Conservation (phyloP, 2,797 vertebrate species). For the Gymnoscopelus microlampas region DNA sequence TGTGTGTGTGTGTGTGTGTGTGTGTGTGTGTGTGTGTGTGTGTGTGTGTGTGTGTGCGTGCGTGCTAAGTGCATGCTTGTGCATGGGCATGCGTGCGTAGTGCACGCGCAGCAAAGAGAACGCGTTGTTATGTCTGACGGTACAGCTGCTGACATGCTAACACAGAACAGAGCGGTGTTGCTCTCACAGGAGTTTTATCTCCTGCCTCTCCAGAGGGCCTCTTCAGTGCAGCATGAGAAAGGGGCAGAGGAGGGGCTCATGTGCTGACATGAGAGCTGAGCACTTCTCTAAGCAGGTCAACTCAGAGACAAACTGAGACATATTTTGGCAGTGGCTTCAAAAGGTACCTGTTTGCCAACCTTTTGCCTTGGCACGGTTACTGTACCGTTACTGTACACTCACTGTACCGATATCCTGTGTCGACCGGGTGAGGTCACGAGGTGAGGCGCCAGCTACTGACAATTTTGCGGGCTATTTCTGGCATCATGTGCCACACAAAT, state of each 20-base stretch:
- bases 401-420: constrained; percentile 1
- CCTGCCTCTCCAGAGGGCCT: constrained; percentile 51
- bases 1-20: not conserved
- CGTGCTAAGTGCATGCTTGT: constrained; percentile 16
- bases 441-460: not conserved
- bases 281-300: constrained; percentile 19
- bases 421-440: constrained; percentile 1
- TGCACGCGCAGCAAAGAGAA: constrained; percentile 31
- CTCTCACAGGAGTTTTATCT: constrained; percentile 46
- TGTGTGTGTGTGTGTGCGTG: constrained; percentile 21
- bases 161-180: constrained; percentile 63
- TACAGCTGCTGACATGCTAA: constrained; percentile 75
- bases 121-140: constrained; percentile 61
- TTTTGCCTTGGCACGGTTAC: too few species aligned
- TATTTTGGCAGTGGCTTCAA: constrained; percentile 36
- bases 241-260: constrained; percentile 20
- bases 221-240: constrained; percentile 37
- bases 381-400: too few species aligned
- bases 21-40: not conserved
- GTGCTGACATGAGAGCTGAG: constrained; percentile 33
- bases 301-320: constrained; percentile 30
- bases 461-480: not conserved
- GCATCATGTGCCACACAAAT: not conserved
- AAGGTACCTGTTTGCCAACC: constrained; percentile 26
- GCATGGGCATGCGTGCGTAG: not conserved